Evolutionary conservation across 1,140 invertebrate genomes (phyloP).

Genomic region (Neotoxoptera formosana): DNA sequence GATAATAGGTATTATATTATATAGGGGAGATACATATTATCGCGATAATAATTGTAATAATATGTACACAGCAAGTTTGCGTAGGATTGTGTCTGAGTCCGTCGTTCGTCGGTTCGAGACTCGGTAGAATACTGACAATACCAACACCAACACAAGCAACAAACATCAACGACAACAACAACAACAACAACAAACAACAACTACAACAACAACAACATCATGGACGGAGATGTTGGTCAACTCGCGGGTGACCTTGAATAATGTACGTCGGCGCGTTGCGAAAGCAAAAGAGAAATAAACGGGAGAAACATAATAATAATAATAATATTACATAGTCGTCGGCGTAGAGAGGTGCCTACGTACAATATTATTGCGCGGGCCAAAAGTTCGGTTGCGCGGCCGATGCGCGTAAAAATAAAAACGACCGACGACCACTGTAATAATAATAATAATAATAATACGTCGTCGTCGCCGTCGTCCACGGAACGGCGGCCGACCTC

Average conservation of each 20-base stretch:
- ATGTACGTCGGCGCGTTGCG: background rate
- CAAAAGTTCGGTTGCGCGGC: background rate
- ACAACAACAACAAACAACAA: too few species aligned
- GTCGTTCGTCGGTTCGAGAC: background rate
- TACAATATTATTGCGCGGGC: background rate
- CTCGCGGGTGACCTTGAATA: background rate
- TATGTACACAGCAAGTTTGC: too few species aligned
- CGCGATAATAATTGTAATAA: too few species aligned
- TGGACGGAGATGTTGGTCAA: background rate
- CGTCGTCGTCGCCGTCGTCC: background rate
- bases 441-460: background rate
- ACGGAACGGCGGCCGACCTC: too few species aligned
- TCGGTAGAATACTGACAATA: background rate
- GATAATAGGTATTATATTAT: too few species aligned
- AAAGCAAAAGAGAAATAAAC: background rate
- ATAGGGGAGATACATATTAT: too few species aligned
- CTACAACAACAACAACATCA: background rate
- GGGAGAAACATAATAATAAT: too few species aligned
- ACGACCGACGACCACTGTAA: background rate
- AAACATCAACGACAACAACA: too few species aligned
- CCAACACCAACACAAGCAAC: background rate
- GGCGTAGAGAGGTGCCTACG: background rate
- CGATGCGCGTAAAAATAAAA: background rate
- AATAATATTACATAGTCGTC: too few species aligned
- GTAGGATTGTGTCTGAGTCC: too few species aligned